Evolutionary conservation across 2,888 invertebrate genomes (phyloP), one percentile per base, ranked within the genome.

Genomic region (Tuta absoluta): DNA sequence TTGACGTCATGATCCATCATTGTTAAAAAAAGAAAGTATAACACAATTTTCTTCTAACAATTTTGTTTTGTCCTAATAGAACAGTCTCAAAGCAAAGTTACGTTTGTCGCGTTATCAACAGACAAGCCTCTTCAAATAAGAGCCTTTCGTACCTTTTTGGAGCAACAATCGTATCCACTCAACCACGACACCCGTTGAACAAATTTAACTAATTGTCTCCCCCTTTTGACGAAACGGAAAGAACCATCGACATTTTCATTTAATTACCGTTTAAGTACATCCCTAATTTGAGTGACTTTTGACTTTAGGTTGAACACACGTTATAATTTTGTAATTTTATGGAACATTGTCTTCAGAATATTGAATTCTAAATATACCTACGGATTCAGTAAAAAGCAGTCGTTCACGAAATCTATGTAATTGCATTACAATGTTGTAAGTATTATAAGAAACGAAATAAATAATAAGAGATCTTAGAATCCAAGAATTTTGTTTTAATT

Each of bases 131-230:
- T 33, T 33, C 33, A 33, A 8, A 33, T 10, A 33, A 56, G 56
- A 2, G 2, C 56, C 24, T 28, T 10, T n/a, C 2, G 21, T 23
- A 23, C 67, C 68, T 66, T 68, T 71, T 64, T 17, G 64, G 64
- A 58, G 41, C 56, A 62, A 76, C 56, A 57, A 33, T 3, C 17
- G 78, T 80, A 80, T 75, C 72, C 72, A 70, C 74, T 75, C 80
- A 81, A 79, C 79, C 75, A 68, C 33, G 80, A 61, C 78, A 69
- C 72, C 65, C 78, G 75, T 84, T 81, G 79, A 73, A 75, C 83
- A 66, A 86, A 87, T 86, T 86, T 82, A 79, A 79, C 86, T 86
- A 87, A 87, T 88, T 86, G 82, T 77, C 75, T 78, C 72, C 71
- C 73, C 72, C 75, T 78, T 76, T 75, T 75, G 71, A 73, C 72